Percentiles rank a stretch among this genome's conserved stretches.
Evolutionary conservation across 2,113 vertebrate genomes (phyloP).

Genomic region (Salvator merianae): DNA sequence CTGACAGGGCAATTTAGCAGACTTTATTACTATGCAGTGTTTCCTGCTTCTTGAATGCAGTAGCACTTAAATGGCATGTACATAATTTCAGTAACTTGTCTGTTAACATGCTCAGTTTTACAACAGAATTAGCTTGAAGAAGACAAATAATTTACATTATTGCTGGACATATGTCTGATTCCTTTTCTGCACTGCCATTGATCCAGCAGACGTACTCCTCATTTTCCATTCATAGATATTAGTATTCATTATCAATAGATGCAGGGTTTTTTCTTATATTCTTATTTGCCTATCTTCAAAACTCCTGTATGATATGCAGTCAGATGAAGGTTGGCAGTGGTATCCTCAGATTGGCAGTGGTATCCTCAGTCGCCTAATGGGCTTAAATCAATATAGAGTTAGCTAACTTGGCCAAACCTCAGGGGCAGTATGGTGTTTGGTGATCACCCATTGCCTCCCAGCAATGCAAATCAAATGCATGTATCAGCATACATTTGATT

Average conservation of each 20-base stretch:
- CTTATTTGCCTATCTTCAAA: neutral
- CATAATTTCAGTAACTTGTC: neutral
- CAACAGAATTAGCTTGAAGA: neutral
- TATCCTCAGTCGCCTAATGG: no score
- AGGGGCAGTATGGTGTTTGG: no score
- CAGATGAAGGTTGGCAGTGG: neutral
- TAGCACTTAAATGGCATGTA: neutral
- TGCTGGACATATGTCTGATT: neutral
- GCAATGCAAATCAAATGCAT: no score
- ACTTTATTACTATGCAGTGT: conserved; percentile 12
- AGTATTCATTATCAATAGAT: neutral
- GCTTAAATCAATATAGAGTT: no score
- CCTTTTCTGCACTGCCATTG: neutral
- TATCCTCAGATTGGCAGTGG: no score
- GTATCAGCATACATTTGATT: no score
- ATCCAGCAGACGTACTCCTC: neutral
- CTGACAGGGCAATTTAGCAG: conserved; percentile 7
- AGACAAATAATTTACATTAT: neutral
- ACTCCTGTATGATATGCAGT: neutral
- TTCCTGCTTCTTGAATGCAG: conserved; percentile 1
- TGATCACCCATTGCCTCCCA: no score
- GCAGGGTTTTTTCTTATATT: neutral
- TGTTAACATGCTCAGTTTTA: neutral
- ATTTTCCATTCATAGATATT: neutral
- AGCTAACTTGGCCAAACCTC: neutral